phyloP scores from a whole-genome alignment of 2,113 vertebrate genomes.

The Cricetomys ansorgei region DNA sequence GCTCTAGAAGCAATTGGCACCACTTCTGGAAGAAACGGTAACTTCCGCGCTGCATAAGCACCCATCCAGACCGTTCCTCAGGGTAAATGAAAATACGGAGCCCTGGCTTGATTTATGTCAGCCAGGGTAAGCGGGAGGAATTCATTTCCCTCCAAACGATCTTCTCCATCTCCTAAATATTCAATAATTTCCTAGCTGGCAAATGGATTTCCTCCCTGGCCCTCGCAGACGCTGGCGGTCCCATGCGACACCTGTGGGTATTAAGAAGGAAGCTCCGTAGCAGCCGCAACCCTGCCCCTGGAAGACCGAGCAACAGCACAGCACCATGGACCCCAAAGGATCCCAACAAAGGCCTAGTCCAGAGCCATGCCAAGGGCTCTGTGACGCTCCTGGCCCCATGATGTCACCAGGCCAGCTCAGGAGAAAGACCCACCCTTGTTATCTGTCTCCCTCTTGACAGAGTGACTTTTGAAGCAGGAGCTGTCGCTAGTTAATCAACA shows the following conservation, averaged over 20 bases:
- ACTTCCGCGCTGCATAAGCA: not conserved
- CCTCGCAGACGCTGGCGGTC: not conserved
- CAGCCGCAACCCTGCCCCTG: not conserved
- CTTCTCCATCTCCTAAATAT: conserved; percentile 76
- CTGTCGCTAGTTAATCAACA: accelerated
- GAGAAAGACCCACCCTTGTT: not conserved
- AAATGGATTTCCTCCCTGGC: conserved; percentile 62
- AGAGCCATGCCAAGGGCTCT: not conserved
- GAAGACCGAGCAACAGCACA: not conserved
- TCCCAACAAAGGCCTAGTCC: not conserved
- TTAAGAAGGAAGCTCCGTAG: not conserved
- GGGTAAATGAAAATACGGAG: conserved; percentile 55
- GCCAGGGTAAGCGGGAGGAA: conserved; percentile 69
- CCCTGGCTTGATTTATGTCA: conserved; percentile 73
- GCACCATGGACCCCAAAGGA: not conserved
- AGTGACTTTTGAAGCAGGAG: not conserved
- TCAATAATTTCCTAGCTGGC: conserved; percentile 75
- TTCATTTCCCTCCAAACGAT: conserved; percentile 80
- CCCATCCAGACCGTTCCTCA: not conserved
- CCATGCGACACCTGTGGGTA: not conserved
- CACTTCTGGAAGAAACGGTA: conserved; percentile 61
- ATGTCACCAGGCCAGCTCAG: not conserved
- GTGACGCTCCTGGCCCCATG: not conserved
- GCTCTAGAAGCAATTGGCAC: conserved; percentile 18
- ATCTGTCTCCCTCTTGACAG: not conserved